Evolutionary conservation across 2,888 invertebrate genomes (phyloP).

Genomic region (Fabriciana adippe): DNA sequence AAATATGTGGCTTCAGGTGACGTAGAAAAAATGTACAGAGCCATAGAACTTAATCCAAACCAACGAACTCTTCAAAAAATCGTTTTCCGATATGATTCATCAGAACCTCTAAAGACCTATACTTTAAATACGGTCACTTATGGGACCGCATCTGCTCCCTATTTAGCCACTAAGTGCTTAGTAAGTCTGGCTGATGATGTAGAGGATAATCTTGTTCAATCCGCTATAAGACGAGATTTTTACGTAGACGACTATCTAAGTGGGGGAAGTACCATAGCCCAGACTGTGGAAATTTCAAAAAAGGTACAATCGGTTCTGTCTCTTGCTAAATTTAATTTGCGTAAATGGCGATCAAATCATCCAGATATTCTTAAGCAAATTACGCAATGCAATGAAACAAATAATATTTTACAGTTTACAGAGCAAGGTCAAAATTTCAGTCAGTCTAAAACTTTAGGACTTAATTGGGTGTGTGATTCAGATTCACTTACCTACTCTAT

Average conservation of each 20-base stretch:
- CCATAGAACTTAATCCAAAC: slow-evolving; percentile 18
- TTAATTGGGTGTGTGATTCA: no score
- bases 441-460: no score
- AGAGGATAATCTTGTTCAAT: neutral
- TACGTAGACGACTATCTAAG: neutral
- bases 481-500: neutral
- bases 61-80: slow-evolving; percentile 25
- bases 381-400: no score
- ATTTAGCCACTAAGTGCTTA: slow-evolving; percentile 2
- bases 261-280: neutral
- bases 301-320: slow-evolving; percentile 1
- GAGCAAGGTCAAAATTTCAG: no score
- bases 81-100: slow-evolving; percentile 16
- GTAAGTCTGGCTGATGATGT: neutral
- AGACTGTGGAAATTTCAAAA: neutral
- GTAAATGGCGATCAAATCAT: no score
- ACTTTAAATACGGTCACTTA: slow-evolving; percentile 28
- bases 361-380: no score
- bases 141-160: slow-evolving; percentile 13
- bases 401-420: no score
- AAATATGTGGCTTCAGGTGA: neutral
- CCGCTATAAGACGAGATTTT: neutral
- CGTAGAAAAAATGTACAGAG: slow-evolving; percentile 26
- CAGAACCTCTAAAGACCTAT: slow-evolving; percentile 15
- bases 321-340: neutral